Percentiles rank a stretch among this genome's conserved stretches.
phyloP scores from a whole-genome alignment of 2,888 invertebrate genomes.

The Kryphioiulus occultus region DNA sequence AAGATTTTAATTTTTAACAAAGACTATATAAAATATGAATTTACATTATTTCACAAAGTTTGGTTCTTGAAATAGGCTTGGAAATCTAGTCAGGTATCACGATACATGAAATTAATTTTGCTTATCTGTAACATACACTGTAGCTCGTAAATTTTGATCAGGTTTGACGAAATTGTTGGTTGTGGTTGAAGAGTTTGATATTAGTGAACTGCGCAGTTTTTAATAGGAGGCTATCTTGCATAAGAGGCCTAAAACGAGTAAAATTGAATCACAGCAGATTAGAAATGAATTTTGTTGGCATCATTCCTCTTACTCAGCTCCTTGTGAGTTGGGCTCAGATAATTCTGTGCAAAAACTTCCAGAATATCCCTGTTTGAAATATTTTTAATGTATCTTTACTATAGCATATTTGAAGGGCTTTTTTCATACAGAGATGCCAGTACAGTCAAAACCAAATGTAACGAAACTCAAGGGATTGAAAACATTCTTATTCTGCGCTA shows the following conservation, averaged over 20 bases:
- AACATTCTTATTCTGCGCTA: no score
- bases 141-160: not conserved
- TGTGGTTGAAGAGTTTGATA: not conserved
- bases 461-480: no score
- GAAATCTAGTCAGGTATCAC: conserved; percentile 33
- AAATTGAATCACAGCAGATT: no score
- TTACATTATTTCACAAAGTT: not conserved
- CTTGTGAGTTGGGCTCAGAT: not conserved
- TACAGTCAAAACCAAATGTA: not conserved
- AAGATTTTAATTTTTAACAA: conserved; percentile 19
- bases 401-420: not conserved
- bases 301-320: not conserved
- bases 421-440: not conserved
- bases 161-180: not conserved
- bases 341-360: not conserved
- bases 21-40: conserved; percentile 20
- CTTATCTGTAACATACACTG: not conserved
- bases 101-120: conserved; percentile 15
- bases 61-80: not conserved
- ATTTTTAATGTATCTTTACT: not conserved
- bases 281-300: no score
- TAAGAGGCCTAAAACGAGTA: no score
- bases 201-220: not conserved
- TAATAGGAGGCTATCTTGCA: not conserved
- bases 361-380: not conserved